Conservation (phyloP, 2,797 vertebrate species). For the Poliocrania exsul region DNA sequence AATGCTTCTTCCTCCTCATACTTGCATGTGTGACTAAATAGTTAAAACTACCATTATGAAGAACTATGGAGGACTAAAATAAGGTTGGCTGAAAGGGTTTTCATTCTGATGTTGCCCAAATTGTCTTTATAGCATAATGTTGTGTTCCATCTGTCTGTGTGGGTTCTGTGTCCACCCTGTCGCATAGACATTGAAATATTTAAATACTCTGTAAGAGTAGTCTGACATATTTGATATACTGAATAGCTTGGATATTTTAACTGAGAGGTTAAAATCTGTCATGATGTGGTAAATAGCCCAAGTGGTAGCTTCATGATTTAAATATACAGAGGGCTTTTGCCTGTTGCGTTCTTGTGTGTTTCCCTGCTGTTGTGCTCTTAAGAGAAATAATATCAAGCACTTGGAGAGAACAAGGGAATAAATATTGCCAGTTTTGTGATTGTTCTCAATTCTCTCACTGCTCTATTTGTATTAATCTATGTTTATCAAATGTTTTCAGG, state of each 20-base stretch:
- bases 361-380: not conserved
- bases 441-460: not conserved
- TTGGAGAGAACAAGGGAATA: not conserved
- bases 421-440: not conserved
- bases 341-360: not conserved
- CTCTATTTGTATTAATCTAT: not conserved
- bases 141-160: not conserved
- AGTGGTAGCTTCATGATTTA: slow-evolving; percentile 24
- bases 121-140: not conserved
- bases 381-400: not conserved
- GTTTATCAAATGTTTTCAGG: not conserved
- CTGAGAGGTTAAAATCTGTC: slow-evolving; percentile 16
- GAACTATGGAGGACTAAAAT: not conserved
- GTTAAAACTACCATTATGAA: not conserved
- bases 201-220: not conserved
- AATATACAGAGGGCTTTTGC: slow-evolving; percentile 33
- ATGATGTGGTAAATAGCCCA: not conserved
- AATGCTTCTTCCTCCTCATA: not conserved
- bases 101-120: not conserved
- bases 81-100: not conserved
- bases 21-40: not conserved
- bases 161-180: not conserved
- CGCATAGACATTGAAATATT: not conserved
- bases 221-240: slow-evolving; percentile 10
- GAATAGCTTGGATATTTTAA: slow-evolving; percentile 15